Conservation (phyloP, 2,797 vertebrate species). For the Pachyuromys duprasi region DNA sequence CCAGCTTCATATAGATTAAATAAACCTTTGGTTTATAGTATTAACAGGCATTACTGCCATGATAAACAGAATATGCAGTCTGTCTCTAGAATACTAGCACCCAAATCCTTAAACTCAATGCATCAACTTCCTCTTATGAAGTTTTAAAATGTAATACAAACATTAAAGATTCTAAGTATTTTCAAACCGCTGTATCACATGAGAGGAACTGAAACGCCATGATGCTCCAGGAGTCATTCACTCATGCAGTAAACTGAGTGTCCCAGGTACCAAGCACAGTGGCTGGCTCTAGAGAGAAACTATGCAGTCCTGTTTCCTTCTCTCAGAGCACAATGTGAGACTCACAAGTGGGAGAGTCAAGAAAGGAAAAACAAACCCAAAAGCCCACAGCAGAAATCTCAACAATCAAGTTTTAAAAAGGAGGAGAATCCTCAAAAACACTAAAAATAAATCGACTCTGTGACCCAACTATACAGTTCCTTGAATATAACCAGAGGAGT, state of each 20-base stretch:
- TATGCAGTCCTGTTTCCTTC: not conserved
- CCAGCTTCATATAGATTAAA: constrained; percentile 39
- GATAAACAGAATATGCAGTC: constrained; percentile 37
- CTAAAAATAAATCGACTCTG: not conserved
- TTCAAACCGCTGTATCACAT: not conserved
- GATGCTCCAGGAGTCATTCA: not conserved
- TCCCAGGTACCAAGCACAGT: not conserved
- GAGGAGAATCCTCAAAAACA: too few species aligned
- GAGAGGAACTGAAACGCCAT: not conserved
- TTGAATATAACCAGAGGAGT: not conserved
- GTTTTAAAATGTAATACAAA: constrained; percentile 20
- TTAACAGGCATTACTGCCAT: not conserved
- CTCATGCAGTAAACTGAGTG: not conserved
- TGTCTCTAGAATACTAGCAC: constrained; percentile 38
- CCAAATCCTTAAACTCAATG: constrained; percentile 51
- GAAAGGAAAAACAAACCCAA: constrained; percentile 19
- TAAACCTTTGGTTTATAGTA: constrained; percentile 13
- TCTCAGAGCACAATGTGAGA: constrained; percentile 31
- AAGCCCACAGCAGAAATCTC: constrained; percentile 48
- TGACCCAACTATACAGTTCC: not conserved
- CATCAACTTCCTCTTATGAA: constrained; percentile 23
- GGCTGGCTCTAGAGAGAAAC: not conserved
- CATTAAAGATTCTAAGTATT: not conserved
- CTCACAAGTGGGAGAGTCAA: not conserved
- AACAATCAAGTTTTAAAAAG: not conserved